A percentile compares a stretch with the other conserved stretches of the same genome.
Conservation (phyloP, 2,797 vertebrate species). For the Esox masquinongy region DNA sequence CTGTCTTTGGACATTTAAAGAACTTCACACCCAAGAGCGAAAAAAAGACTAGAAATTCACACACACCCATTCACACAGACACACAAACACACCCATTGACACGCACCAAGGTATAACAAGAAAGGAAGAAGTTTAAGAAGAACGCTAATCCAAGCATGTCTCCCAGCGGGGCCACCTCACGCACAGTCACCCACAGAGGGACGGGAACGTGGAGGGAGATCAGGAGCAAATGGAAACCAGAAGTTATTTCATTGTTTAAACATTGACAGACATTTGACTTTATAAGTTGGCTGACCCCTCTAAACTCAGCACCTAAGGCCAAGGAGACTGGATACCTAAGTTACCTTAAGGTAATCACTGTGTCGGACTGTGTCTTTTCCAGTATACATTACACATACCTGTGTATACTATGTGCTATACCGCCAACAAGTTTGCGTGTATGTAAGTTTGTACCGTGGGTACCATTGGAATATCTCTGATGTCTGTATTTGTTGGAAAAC, state of each 20-base stretch:
- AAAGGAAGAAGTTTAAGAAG: background rate
- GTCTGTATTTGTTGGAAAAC: background rate
- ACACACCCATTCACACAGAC: background rate
- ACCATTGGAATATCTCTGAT: background rate
- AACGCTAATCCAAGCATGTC: background rate
- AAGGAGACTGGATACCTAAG: background rate
- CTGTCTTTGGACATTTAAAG: background rate
- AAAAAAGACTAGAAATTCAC: background rate
- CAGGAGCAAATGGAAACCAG: conserved; percentile 5
- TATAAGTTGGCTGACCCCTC: background rate
- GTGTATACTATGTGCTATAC: background rate
- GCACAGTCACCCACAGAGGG: background rate
- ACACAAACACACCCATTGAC: background rate
- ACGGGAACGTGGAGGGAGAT: background rate
- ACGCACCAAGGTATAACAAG: background rate
- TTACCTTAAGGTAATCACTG: background rate
- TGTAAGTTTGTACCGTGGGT: too few relatives aligned
- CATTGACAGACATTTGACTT: background rate
- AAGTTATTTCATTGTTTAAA: conserved; percentile 9
- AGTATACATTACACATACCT: background rate
- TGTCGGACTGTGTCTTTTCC: background rate
- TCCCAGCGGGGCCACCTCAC: too few relatives aligned
- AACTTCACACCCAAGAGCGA: background rate
- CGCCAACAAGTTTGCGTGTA: background rate
- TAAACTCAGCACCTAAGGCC: background rate